Base-by-base conservation (phyloP, 2,113 vertebrate species). In the Tachuris rubrigastra region DNA sequence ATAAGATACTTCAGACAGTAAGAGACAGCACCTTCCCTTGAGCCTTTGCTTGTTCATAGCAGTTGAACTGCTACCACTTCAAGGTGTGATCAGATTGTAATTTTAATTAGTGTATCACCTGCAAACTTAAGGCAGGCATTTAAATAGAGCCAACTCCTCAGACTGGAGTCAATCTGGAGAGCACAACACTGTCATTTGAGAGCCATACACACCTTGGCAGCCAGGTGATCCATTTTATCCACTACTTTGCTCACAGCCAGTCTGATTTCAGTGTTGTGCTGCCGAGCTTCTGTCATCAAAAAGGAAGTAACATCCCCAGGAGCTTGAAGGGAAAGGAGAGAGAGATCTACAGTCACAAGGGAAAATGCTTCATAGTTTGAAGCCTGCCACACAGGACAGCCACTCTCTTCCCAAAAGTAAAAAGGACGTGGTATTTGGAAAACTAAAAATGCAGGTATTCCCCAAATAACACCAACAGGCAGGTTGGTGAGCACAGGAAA, bases 251-350 rank as follows among this genome's bases (percentile, higher is more conserved):
- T 98, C 4, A 99, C 98, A 4, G 99, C 98, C 96, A 99, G 93
- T 20, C 99, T 98, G 96, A 99, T 98, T 95, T 99, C 99, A 1
- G 99, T 99, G 97, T 98, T 99, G 82, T 99, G 99, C 62, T 99
- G 99, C n/a, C 99, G 98, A 35, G 99, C 98, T 89, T 99, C 99
- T 0, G 99, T 99, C 99, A 99, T 99, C 97, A 99, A 89, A 96
- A 99, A 99, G 53, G 99, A 98, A 55, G 98, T 98, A 68, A 99
- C 96, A 33, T 99, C 99, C 52, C 98, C 97, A 7, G 98, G 96
- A 65, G 98, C 98, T 99, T 76, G 55, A 63, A 91, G 9, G n/a
- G 82, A 87, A 84, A 87, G 46, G 4, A 91, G 77, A 92, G 77
- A 92, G 41, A 82, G 10, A 60, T 10, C 47, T 35, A 8, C 0